Percentiles rank a stretch among this genome's conserved stretches.
Evolutionary conservation across 2,888 invertebrate genomes (phyloP).

Genomic region (Epinotia bilunana): DNA sequence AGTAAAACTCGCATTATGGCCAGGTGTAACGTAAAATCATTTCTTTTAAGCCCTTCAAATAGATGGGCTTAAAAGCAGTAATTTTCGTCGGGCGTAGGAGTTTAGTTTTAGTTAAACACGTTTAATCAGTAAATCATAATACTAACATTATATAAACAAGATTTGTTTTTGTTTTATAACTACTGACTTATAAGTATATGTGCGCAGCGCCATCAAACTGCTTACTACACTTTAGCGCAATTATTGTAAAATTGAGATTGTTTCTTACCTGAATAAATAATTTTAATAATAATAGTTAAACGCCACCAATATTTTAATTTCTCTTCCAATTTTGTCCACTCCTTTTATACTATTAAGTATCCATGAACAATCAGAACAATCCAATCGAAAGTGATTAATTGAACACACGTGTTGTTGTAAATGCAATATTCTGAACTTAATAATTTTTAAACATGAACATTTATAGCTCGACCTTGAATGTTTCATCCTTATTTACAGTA

Average conservation of each 20-base stretch:
- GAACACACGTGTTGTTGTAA: not conserved
- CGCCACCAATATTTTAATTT: not conserved
- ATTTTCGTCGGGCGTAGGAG: conserved; percentile 21
- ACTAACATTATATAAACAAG: no score
- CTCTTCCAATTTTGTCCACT: not conserved
- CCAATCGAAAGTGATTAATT: not conserved
- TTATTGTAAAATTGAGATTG: no score
- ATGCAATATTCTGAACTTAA: not conserved
- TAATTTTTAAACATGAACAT: not conserved
- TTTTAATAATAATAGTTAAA: not conserved
- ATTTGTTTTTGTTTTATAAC: no score
- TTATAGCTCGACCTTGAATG: not conserved
- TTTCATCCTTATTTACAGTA: no score
- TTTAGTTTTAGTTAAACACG: not conserved
- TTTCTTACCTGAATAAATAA: no score
- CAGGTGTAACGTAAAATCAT: no score
- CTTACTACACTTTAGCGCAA: no score
- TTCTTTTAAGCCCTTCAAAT: no score
- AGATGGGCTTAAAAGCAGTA: conserved; percentile 24
- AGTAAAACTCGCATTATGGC: no score
- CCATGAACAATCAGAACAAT: not conserved
- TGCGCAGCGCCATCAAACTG: no score
- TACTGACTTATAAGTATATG: no score
- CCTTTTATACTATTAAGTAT: not conserved
- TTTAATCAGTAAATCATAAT: no score